phyloP scores from a whole-genome alignment of 2,113 vertebrate genomes.

The Malurus alboscapulatus region DNA sequence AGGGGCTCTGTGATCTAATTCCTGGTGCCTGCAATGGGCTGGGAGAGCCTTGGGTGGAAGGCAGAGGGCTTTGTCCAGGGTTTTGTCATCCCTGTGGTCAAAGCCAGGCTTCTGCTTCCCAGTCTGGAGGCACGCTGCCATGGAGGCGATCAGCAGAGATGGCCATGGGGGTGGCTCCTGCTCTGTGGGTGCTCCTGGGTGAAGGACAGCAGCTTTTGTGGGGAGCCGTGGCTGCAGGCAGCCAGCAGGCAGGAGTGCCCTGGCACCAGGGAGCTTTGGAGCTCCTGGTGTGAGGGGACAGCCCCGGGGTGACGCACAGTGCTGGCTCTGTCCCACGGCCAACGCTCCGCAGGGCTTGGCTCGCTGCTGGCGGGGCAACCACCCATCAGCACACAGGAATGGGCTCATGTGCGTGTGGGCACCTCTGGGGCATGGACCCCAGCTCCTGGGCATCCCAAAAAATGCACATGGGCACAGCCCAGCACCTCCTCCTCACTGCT shows the following conservation, averaged over 20 bases:
- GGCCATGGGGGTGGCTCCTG: background rate
- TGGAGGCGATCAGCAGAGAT: background rate
- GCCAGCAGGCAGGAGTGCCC: background rate
- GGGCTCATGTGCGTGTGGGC: accelerated
- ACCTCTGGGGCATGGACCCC: background rate
- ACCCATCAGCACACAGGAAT: accelerated
- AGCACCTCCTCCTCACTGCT: accelerated
- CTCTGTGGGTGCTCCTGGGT: background rate
- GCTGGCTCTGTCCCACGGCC: background rate
- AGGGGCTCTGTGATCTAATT: conserved; percentile 12
- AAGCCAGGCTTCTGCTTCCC: background rate
- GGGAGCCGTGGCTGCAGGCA: background rate
- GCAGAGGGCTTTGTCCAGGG: background rate
- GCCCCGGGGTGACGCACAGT: background rate
- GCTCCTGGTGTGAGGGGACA: background rate
- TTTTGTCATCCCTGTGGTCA: conserved; percentile 11
- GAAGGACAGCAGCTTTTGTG: background rate
- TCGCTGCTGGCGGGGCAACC: accelerated
- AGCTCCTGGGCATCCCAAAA: background rate
- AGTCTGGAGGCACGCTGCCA: background rate
- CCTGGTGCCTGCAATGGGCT: background rate
- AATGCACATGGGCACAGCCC: accelerated
- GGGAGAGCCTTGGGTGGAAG: background rate
- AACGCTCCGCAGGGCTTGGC: background rate
- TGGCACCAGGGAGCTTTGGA: background rate